Evolutionary conservation across 1,140 invertebrate species (phyloP).

Genomic region (Euura lappo): DNA sequence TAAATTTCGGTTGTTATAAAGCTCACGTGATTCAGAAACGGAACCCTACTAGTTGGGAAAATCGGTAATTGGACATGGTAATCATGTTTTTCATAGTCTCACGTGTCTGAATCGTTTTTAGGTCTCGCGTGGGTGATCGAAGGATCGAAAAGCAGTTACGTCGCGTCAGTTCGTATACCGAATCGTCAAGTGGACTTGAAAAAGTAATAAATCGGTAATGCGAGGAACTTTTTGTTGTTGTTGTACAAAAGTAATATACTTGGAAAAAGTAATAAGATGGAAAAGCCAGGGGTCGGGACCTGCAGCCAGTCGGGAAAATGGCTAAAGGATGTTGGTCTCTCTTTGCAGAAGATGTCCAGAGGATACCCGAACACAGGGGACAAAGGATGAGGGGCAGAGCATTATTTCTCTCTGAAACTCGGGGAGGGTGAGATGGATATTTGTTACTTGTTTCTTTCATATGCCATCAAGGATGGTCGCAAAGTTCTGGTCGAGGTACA

Average conservation of each 20-base stretch:
- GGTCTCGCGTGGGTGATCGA: neutral
- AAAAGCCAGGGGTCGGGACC: neutral
- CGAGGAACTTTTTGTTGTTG: neutral
- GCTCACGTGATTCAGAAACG: neutral
- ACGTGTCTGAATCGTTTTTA: neutral
- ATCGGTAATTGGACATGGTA: neutral
- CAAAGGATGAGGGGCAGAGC: neutral
- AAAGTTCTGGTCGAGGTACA: neutral
- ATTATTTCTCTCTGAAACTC: neutral
- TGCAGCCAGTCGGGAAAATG: neutral
- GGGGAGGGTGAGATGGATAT: conserved; percentile 1
- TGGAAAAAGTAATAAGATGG: neutral
- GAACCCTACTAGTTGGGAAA: neutral
- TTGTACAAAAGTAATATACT: neutral
- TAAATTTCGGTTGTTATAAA: neutral
- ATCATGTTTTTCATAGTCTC: neutral
- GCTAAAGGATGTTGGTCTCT: neutral
- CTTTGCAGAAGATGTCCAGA: neutral
- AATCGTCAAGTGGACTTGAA: neutral
- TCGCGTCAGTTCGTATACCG: neutral
- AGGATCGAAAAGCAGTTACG: neutral
- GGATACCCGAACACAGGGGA: neutral
- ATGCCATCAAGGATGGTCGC: neutral
- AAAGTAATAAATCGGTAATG: conserved; percentile 1
- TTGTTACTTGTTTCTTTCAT: conserved; percentile 5